Conservation (phyloP, 2,797 vertebrate species). For the Pyrocephalus nanus region DNA sequence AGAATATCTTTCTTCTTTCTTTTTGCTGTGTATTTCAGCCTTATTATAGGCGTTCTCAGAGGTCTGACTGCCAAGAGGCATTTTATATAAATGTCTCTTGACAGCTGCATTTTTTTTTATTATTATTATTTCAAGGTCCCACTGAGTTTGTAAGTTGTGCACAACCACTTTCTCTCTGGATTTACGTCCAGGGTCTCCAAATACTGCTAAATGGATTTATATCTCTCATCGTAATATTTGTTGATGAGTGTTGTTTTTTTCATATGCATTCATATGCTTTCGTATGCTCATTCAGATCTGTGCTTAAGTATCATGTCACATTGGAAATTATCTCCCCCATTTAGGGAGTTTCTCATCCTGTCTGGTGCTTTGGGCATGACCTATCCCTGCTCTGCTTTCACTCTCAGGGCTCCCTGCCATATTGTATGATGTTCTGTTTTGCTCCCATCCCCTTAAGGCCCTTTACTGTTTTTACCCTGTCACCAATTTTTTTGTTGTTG, state of each 20-base stretch:
- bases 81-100: not conserved
- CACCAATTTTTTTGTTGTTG: not conserved
- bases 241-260: rapidly evolving
- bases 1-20: not conserved
- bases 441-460: not conserved
- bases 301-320: not conserved
- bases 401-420: not conserved
- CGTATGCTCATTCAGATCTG: not conserved
- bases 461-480: not conserved
- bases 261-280: not conserved
- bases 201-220: not conserved
- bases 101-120: not conserved
- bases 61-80: not conserved
- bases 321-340: not conserved
- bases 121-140: not conserved
- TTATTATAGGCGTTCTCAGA: not conserved
- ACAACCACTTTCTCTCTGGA: not conserved
- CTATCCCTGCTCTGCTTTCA: not conserved
- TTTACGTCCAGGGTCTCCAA: not conserved
- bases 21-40: not conserved
- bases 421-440: not conserved
- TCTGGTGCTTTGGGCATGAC: not conserved
- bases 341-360: not conserved
- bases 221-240: no score
- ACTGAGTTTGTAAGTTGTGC: not conserved